Conservation (phyloP, 2,888 invertebrate genomes). For the Sabatieria punctata region DNA sequence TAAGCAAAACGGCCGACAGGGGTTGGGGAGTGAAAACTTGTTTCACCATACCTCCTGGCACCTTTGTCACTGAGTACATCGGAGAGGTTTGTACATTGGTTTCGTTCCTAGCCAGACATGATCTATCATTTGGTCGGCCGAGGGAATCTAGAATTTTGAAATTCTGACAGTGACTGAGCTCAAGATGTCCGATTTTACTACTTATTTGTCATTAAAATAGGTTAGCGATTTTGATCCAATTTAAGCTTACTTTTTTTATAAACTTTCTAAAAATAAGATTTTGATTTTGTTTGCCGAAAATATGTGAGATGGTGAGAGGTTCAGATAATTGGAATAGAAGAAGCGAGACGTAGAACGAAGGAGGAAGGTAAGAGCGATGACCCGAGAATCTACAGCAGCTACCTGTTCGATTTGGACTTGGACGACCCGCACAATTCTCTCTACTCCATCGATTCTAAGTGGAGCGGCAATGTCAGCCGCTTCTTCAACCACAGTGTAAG, state of each 20-base stretch:
- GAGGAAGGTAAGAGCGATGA: slow-evolving; percentile 62
- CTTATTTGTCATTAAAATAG: no score
- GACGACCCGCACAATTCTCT: slow-evolving; percentile 48
- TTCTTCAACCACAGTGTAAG: slow-evolving; percentile 93
- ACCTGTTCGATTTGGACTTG: slow-evolving; percentile 84
- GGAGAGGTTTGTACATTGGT: slow-evolving; percentile 55
- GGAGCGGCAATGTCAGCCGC: slow-evolving; percentile 73
- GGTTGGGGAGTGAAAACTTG: slow-evolving; percentile 84
- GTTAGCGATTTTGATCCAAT: no score
- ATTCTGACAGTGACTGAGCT: no score
- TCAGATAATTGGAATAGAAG: slow-evolving; percentile 61
- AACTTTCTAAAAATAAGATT: no score
- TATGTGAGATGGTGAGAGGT: no score
- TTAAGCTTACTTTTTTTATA: no score
- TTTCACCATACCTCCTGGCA: slow-evolving; percentile 49
- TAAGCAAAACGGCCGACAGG: slow-evolving; percentile 70
- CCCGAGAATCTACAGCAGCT: no score
- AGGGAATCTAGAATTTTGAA: no score
- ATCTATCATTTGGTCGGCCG: no score
- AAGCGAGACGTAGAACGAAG: slow-evolving; percentile 70
- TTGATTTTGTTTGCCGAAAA: no score
- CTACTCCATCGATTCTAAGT: slow-evolving; percentile 59
- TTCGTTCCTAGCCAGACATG: no score
- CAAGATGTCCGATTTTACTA: no score
- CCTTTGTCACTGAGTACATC: slow-evolving; percentile 77